Base-by-base conservation (phyloP, 2,113 vertebrate species). In the Bombycilla garrulus region DNA sequence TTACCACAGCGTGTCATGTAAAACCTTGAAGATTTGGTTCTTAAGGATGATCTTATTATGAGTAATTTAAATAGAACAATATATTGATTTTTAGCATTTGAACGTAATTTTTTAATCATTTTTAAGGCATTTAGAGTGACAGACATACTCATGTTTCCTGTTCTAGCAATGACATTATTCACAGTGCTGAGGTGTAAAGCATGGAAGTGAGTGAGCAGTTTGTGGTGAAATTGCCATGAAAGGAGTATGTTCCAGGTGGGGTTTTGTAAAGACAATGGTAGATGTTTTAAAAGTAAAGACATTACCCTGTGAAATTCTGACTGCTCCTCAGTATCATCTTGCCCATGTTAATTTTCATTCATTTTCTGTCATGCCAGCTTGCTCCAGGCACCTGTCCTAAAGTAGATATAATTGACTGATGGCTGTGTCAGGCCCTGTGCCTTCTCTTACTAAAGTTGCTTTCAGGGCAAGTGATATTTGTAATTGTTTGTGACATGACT, bases 21-120 rank as follows among this genome's bases (percentile, higher is more conserved):
- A 61, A 47, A 64, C 73, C 70, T 87, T 78, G 38, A 93, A 89
- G 81, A 56, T 78, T 66, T 73, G 51, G 14, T 93, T 88, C 66
- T 82, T 88, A 74, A 77, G 48, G 71, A 71, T 70, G 42, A 38
- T 73, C 62, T 85, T 95, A 73, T 20, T 78, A 88, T 61, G 62
- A 91, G 65, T 78, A 89, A 81, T 87, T 95, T 64, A 89, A 80
- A 71, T 88, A 58, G 82, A 82, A 81, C 54, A 89, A 82, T 85
- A 44, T 87, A 92, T 93, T 95, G 96, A 96, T 96, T 96, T 94
- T 90, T 79, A 88, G 53, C 4, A 2, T 81, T 82, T 64, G 28
- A 81, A 48, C 72, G 92, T 65, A 35, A 47, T 92, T 85, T 87
- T 66, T 80, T 66, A 31, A 67, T 64, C 21, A 84, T 92, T 95